A percentile compares a stretch with the other conserved stretches of the same genome.
Evolutionary conservation across 1,140 invertebrate species (phyloP).

Genomic region (Halyomorpha halys): DNA sequence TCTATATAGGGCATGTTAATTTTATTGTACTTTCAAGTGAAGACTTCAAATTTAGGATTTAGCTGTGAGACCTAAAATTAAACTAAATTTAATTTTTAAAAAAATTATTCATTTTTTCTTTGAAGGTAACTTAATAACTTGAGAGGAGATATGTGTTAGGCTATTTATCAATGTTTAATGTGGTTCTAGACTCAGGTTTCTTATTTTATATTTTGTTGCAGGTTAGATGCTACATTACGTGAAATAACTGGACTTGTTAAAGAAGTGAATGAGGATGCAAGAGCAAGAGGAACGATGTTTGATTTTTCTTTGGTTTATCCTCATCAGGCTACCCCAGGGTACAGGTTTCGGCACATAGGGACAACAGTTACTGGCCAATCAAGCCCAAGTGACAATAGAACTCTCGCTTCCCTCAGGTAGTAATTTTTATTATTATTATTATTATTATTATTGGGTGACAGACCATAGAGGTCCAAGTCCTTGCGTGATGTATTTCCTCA

Average conservation of each 20-base stretch:
- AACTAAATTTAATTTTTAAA: too few relatives aligned
- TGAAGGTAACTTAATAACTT: too few relatives aligned
- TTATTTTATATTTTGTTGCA: too few relatives aligned
- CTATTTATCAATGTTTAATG: not conserved
- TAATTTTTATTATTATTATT: not conserved
- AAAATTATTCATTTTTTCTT: too few relatives aligned
- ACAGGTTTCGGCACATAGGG: constrained; percentile 87
- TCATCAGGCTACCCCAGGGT: constrained; percentile 62
- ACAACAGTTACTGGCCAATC: constrained; percentile 85
- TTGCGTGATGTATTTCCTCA: too few relatives aligned
- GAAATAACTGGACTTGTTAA: constrained; percentile 92
- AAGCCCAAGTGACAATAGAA: constrained; percentile 82
- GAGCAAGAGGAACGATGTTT: constrained; percentile 93
- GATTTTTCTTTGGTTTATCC: constrained; percentile 94
- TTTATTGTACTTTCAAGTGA: too few relatives aligned
- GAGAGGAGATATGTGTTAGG: too few relatives aligned
- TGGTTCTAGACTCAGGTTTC: not conserved
- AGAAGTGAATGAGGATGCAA: constrained; percentile 94
- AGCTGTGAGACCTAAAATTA: too few relatives aligned
- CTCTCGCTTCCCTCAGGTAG: constrained; percentile 61
- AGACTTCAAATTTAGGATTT: too few relatives aligned
- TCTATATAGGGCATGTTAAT: too few relatives aligned
- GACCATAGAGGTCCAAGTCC: too few relatives aligned
- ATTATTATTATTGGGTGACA: too few relatives aligned
- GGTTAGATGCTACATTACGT: constrained; percentile 91